Evolutionary conservation across 2,113 vertebrate species (phyloP).

Genomic region (Semicossyphus pulcher): DNA sequence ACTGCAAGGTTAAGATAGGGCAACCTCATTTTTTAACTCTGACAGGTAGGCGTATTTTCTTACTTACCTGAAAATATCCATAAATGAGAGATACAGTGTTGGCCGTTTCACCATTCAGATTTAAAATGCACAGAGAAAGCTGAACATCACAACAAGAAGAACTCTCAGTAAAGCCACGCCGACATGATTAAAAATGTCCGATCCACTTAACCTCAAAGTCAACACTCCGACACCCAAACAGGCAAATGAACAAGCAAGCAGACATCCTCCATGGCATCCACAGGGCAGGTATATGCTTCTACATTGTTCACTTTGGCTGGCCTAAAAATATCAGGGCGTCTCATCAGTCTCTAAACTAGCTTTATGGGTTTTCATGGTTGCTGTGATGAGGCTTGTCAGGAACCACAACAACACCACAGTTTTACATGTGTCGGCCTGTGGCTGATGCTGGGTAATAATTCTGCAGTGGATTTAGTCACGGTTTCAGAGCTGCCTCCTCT

Average conservation of each 20-base stretch:
- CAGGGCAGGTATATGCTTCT: neutral
- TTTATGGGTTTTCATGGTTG: neutral
- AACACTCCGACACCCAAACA: neutral
- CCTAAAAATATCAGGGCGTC: neutral
- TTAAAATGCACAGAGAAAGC: constrained; percentile 35
- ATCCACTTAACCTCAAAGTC: constrained; percentile 36
- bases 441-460: constrained; percentile 37
- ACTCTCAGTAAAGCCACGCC: constrained; percentile 2
- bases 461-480: constrained; percentile 21
- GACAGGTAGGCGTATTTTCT: neutral
- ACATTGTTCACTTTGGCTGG: neutral
- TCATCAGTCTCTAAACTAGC: constrained; percentile 4
- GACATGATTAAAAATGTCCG: constrained; percentile 52
- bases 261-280: neutral
- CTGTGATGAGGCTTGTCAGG: neutral
- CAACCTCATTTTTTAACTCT: neutral
- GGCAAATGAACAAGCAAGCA: neutral
- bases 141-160: constrained; percentile 12
- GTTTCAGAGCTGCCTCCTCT: neutral
- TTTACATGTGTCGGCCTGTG: neutral
- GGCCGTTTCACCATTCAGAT: neutral
- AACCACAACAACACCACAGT: neutral
- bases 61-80: constrained; percentile 20
- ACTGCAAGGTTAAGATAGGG: neutral
- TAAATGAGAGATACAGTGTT: constrained; percentile 13